These are phyloP conservation scores for Eustalomyia histrio DNA, from an alignment of 2,888 invertebrate species.

Conservation along the genomic window DNA sequence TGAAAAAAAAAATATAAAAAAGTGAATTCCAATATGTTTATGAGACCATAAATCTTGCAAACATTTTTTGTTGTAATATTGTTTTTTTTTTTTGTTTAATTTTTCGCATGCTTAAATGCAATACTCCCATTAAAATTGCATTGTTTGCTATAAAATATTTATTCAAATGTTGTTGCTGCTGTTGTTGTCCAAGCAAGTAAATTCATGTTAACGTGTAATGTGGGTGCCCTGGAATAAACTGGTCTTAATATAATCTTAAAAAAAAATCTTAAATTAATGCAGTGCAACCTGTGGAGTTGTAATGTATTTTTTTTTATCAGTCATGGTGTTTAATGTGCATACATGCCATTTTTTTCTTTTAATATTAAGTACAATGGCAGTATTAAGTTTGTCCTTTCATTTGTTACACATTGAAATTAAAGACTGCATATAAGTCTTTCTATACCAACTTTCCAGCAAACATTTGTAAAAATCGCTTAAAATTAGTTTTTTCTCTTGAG, in stretches of 20 bases:
- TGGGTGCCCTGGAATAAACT: constrained; percentile 25
- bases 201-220: background rate
- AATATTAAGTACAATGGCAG: background rate
- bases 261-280: constrained; percentile 1
- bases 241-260: background rate
- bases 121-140: constrained; percentile 22
- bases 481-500: too few species aligned
- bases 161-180: background rate
- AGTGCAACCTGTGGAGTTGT: background rate
- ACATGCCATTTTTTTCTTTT: background rate
- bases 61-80: background rate
- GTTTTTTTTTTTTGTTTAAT: background rate
- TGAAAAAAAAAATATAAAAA: too few species aligned
- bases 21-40: too few species aligned
- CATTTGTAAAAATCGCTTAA: too few species aligned
- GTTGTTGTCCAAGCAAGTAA: background rate
- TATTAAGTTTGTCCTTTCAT: background rate
- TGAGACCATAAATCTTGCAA: background rate
- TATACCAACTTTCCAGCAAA: too few species aligned
- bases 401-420: background rate
- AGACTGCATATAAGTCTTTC: too few species aligned
- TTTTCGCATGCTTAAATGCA: constrained; percentile 38
- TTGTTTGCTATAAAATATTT: constrained; percentile 4
- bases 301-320: background rate
- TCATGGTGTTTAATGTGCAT: background rate